phyloP scores from a whole-genome alignment of 1,140 invertebrate species.

The Drosophila elegans region DNA sequence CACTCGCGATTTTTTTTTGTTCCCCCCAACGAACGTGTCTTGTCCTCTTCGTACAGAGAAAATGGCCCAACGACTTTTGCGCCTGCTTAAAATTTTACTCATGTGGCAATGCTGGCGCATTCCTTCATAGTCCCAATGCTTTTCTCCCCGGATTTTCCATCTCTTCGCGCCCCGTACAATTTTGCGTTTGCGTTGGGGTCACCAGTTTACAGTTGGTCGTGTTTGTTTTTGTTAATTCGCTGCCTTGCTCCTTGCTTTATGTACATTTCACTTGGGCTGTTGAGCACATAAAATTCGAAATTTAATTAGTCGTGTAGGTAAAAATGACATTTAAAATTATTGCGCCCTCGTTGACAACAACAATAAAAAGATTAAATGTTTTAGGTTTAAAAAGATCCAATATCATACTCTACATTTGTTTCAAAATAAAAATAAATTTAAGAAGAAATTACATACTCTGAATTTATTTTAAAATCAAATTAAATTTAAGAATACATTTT shows the following conservation, averaged over 20 bases:
- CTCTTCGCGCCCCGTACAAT: neutral
- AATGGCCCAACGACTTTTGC: constrained; percentile 63
- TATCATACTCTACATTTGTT: too few species aligned
- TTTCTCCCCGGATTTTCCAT: constrained; percentile 6
- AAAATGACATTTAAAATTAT: constrained; percentile 77
- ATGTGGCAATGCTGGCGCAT: constrained; percentile 58
- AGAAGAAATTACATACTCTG: too few species aligned
- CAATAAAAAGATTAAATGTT: neutral
- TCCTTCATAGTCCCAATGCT: constrained; percentile 15
- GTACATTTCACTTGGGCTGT: constrained; percentile 66
- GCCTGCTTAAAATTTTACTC: constrained; percentile 79
- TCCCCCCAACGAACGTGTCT: constrained; percentile 54
- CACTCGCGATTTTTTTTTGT: constrained; percentile 3
- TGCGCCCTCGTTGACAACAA: constrained; percentile 25
- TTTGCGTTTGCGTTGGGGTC: constrained; percentile 13
- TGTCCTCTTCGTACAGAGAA: constrained; percentile 46
- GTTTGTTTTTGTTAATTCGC: constrained; percentile 78
- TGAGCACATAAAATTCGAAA: constrained; percentile 72
- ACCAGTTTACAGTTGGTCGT: constrained; percentile 68
- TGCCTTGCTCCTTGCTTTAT: constrained; percentile 63
- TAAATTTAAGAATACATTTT: too few species aligned
- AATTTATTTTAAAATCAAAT: too few species aligned
- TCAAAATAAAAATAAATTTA: too few species aligned
- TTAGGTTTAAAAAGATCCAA: neutral
- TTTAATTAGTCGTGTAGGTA: constrained; percentile 81